Percentiles rank a stretch among this genome's conserved stretches.
These are phyloP conservation scores for Eustalomyia histrio DNA, from an alignment of 2,888 invertebrate species.

Conservation along the genomic window DNA sequence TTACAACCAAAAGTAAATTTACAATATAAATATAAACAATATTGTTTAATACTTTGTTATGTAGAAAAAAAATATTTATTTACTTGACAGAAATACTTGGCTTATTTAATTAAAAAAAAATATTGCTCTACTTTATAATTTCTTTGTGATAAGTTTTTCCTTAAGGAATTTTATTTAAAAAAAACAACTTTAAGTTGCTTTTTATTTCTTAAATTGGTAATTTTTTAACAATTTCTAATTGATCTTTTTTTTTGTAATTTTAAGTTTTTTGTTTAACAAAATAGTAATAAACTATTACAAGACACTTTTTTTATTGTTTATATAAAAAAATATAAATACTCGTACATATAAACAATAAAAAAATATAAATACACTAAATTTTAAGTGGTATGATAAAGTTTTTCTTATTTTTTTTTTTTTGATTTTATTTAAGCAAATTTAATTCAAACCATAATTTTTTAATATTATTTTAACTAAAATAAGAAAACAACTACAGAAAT, in stretches of 20 bases:
- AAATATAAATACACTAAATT: neutral
- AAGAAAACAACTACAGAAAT: neutral
- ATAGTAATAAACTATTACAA: conserved; percentile 42
- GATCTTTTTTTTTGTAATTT: conserved; percentile 24
- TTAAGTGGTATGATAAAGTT: conserved; percentile 1
- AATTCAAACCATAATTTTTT: neutral
- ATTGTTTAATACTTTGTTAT: conserved; percentile 34
- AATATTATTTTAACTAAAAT: neutral
- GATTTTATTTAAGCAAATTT: neutral
- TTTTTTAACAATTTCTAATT: conserved; percentile 43
- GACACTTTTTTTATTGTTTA: conserved; percentile 32
- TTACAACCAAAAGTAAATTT: conserved; percentile 15
- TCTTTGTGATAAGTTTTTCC: conserved; percentile 18
- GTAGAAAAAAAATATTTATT: neutral
- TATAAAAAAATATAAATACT: neutral
- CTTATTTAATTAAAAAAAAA: conserved; percentile 29
- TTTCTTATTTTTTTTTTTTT: neutral
- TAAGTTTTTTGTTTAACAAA: conserved; percentile 24
- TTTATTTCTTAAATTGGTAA: neutral
- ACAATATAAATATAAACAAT: conserved; percentile 7
- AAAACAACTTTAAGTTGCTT: conserved; percentile 47
- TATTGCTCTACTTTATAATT: conserved; percentile 57
- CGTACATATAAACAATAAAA: neutral
- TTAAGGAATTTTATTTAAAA: conserved; percentile 9
- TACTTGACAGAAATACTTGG: conserved; percentile 43